Evolutionary conservation across 2,797 vertebrate genomes (phyloP), one percentile per base, ranked within the genome.

Genomic region (Chromobotia macracanthus): DNA sequence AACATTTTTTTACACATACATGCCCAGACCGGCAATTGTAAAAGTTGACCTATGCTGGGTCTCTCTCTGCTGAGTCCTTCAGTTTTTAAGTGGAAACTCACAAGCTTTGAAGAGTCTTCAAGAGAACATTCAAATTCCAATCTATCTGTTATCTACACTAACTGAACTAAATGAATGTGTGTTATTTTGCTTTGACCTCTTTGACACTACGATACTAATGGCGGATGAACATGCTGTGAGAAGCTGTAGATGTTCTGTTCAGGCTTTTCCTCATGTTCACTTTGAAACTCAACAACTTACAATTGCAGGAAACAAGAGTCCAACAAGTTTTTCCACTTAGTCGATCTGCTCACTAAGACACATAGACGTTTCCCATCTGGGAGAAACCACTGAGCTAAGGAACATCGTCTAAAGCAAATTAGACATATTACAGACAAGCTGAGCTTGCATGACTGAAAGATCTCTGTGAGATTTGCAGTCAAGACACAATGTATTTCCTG

Each of bases 1-100:
- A 9, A 41, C 9, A 38, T 38, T 38, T 38, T 38, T 38, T 38
- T 38, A 28, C 28, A 28, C 9, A 41, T 9, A 10, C 38, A 41
- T 41, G 38, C 9, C 9, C 38, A 9, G 38, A 41, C 85, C 73
- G 83, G 70, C 41, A 71, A 82, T 80, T 75, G 66, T 79, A 35
- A 35, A 83, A 82, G 85, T 80, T 87, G 86, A 92, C 91, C 92
- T 87, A 89, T 89, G 82, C 87, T 53, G 84, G 78, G 23, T 86
- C 75, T 85, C 53, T 70, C 21, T 46, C 16, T 23, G 55, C 38
- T 12, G 1, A 23, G 64, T 67, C 53, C n/a, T 56, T 64, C 50
- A 41, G 50, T 58, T 56, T n/a, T 56, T 66, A 75, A 72, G 55
- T 23, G 5, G 11, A 51, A 18, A 4, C 5, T 16, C 9, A 41